Evolutionary conservation across 2,888 invertebrate genomes (phyloP), one percentile per base, ranked within the genome.

Genomic region (Embidobia sp.): DNA sequence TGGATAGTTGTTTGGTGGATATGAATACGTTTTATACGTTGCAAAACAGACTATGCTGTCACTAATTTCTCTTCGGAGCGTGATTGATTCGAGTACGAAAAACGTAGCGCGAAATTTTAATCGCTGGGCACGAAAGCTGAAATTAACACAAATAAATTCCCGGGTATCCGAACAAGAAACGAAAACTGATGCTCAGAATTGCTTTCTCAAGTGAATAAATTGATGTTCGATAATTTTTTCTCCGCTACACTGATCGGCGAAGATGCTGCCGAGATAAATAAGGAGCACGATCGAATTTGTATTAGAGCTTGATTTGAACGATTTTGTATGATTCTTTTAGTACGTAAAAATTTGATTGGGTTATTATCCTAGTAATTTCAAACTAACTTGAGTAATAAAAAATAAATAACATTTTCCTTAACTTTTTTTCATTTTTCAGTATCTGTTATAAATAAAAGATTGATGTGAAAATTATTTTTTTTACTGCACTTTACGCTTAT

Each of bases 151-250:
- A 64, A 22, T 53, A 53, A 42, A 26, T 53, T 53, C 44, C 31
- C 37, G 10, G 42, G 19, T 42, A 29, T 64, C 63, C 19, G 48
- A 49, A 31, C 4, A 27, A 49, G 40, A n/a, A 18, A 11, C 15
- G 22, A 26, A 31, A 53, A 53, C 51, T 42, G 51, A 64, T 42
- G 42, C 44, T 11, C 18, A 15, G 44, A 29, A 53, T 31, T 53
- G 19, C 42, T 46, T 59, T 59, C 46, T 35, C 46, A 19, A 51
- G 31, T 33, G 42, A 53, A 64, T 42, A 48, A 61, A 61, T 48
- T 48, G 61, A 48, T 61, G 48, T 27, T 46, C 61, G 61, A 61
- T 48, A 61, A 61, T 61, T 48, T 61, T 55, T 61, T 35, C 46
- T 22, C 26, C 22, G 29, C 33, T 37, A 48, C 48, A 61, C 48